Conservation (phyloP, 2,797 vertebrate species). For the Karalla daura region DNA sequence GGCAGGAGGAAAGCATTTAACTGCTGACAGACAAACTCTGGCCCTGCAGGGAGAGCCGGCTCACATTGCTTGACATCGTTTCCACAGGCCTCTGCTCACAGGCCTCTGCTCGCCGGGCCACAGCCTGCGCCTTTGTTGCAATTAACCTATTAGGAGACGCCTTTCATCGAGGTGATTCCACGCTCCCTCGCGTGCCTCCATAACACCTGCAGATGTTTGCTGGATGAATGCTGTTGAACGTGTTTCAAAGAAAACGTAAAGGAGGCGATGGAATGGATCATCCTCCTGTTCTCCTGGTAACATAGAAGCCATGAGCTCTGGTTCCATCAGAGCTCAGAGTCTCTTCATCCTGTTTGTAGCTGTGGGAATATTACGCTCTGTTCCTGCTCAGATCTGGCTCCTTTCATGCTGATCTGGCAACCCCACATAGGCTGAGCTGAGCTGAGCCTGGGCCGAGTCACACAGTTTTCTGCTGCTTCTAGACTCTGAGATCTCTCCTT, state of each 20-base stretch:
- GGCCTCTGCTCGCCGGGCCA: slow-evolving; percentile 80
- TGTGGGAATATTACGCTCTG: too few species aligned
- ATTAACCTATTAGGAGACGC: slow-evolving; percentile 79
- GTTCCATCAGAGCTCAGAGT: too few species aligned
- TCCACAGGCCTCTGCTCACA: slow-evolving; percentile 75
- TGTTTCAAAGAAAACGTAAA: slow-evolving; percentile 52
- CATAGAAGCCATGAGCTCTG: too few species aligned
- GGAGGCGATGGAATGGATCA: too few species aligned
- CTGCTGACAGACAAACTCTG: slow-evolving; percentile 83
- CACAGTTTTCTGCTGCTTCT: too few species aligned
- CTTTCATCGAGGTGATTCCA: slow-evolving; percentile 77
- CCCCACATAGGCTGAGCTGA: too few species aligned
- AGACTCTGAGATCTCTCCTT: too few species aligned
- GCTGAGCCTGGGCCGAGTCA: too few species aligned
- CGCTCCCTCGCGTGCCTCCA: slow-evolving; percentile 62
- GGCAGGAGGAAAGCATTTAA: slow-evolving; percentile 78
- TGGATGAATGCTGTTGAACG: slow-evolving; percentile 48
- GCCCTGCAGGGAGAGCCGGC: slow-evolving; percentile 76
- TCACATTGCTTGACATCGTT: slow-evolving; percentile 78
- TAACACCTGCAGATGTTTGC: slow-evolving; percentile 66
- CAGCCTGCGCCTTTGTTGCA: slow-evolving; percentile 79
- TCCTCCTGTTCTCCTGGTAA: too few species aligned
- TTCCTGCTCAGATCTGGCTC: too few species aligned
- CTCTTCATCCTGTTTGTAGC: too few species aligned
- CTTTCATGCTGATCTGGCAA: too few species aligned